A percentile compares a stretch with the other conserved stretches of the same genome.
Conservation (phyloP, 1,140 invertebrate species). For the Matsumurasca onukii region DNA sequence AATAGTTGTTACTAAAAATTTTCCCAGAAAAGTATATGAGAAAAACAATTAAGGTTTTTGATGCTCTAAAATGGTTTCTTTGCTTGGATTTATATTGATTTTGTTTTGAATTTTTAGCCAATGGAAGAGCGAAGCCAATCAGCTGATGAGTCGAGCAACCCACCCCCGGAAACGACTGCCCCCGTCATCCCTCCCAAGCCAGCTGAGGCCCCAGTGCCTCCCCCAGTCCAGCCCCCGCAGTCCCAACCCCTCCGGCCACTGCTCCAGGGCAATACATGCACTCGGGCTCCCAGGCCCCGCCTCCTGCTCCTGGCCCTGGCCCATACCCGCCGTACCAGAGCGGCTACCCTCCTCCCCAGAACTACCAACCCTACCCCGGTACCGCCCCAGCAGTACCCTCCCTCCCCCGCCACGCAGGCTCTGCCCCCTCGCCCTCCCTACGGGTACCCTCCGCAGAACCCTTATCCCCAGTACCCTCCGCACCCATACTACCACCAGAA, state of each 20-base stretch:
- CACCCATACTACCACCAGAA: slow-evolving; percentile 57
- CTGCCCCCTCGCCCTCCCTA: slow-evolving; percentile 57
- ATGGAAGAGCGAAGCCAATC: slow-evolving; percentile 33
- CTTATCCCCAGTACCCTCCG: slow-evolving; percentile 56
- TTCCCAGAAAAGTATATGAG: neutral
- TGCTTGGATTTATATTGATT: neutral
- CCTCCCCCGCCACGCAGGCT: slow-evolving; percentile 41
- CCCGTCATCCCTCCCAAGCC: neutral
- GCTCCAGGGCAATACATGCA: neutral
- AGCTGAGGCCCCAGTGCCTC: neutral
- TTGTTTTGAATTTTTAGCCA: slow-evolving; percentile 20
- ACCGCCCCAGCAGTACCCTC: slow-evolving; percentile 47
- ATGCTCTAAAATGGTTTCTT: neutral
- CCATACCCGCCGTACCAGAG: slow-evolving; percentile 27
- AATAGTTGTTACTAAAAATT: neutral
- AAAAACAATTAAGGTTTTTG: neutral
- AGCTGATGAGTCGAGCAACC: slow-evolving; percentile 12
- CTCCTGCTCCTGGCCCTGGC: slow-evolving; percentile 34
- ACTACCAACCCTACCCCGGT: slow-evolving; percentile 29
- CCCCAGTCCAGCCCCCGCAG: neutral
- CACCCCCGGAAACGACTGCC: slow-evolving; percentile 4
- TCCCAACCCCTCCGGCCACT: too few species aligned
- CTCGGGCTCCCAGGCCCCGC: neutral
- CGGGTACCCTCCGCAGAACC: slow-evolving; percentile 60
- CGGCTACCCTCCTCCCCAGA: slow-evolving; percentile 21